Evolutionary conservation across 2,888 invertebrate species (phyloP).

Genomic region (Phymatocera aterrima): DNA sequence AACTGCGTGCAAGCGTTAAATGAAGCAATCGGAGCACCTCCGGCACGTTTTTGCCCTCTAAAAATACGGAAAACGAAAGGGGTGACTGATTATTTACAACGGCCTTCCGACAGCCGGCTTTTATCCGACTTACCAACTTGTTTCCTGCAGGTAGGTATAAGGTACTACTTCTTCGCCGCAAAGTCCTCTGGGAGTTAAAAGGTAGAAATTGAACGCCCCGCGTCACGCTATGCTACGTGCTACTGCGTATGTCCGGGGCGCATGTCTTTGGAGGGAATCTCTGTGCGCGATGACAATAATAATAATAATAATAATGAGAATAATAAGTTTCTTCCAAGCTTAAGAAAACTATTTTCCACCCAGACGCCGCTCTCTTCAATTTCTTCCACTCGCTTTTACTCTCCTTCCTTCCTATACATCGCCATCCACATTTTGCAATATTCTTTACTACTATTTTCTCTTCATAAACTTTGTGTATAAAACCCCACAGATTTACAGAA

Average conservation of each 20-base stretch:
- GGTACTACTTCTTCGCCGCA: not conserved
- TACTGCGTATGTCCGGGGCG: no score
- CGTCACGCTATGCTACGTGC: conserved; percentile 12
- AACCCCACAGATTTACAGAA: not conserved
- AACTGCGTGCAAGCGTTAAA: conserved; percentile 18
- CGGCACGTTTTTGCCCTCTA: not conserved
- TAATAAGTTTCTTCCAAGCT: not conserved
- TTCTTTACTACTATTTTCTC: not conserved
- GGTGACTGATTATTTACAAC: conserved; percentile 33
- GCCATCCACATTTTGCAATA: conserved; percentile 15
- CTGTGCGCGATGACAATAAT: not conserved
- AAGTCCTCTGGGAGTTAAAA: conserved; percentile 4
- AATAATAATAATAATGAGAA: no score
- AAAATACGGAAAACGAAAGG: conserved; percentile 25
- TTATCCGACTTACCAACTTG: not conserved
- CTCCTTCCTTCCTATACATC: not conserved
- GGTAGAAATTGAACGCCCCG: conserved; percentile 32
- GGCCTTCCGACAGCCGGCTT: conserved; percentile 30
- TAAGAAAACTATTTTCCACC: not conserved
- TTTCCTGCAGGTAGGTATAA: not conserved
- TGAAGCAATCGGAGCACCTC: conserved; percentile 10
- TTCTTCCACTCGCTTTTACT: conserved; percentile 4
- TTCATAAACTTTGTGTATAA: not conserved
- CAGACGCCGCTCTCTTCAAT: not conserved
- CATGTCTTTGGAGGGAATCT: conserved; percentile 1